A percentile compares a stretch with the other conserved stretches of the same genome.
phyloP scores from a whole-genome alignment of 2,797 vertebrate genomes.

The Melanotaenia parkinsoni region DNA sequence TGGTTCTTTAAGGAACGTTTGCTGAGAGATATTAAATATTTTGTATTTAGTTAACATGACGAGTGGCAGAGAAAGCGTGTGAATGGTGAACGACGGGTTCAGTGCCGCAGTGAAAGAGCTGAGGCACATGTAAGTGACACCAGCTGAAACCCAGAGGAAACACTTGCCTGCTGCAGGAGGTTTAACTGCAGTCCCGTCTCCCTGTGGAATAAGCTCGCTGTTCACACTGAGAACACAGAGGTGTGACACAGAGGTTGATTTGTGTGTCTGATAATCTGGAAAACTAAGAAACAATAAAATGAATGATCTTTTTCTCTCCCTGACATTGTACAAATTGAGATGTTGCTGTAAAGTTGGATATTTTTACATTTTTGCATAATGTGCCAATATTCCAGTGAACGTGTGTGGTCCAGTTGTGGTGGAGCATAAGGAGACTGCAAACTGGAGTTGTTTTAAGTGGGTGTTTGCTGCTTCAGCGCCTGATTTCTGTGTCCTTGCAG shows the following conservation, averaged over 20 bases:
- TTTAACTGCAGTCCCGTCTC: constrained; percentile 62
- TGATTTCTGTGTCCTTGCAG: constrained; percentile 38
- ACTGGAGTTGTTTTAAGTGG: constrained; percentile 31
- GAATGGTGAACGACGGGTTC: constrained; percentile 49
- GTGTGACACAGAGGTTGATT: constrained; percentile 33
- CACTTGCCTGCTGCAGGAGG: constrained; percentile 53
- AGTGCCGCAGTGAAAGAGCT: constrained; percentile 61
- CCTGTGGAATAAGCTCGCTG: constrained; percentile 37
- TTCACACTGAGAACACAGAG: constrained; percentile 21
- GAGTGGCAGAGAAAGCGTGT: constrained; percentile 18
- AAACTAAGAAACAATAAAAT: constrained; percentile 11
- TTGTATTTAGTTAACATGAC: constrained; percentile 15
- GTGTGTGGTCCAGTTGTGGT: constrained; percentile 25
- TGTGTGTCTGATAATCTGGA: constrained; percentile 23
- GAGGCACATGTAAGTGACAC: constrained; percentile 53
- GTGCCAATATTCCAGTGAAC: constrained; percentile 26
- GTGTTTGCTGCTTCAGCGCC: constrained; percentile 42
- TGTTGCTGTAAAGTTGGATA: neutral
- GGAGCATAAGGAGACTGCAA: constrained; percentile 18
- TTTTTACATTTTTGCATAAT: constrained; percentile 12
- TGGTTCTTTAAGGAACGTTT: constrained; percentile 4
- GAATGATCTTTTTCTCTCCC: neutral
- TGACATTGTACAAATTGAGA: constrained; percentile 14
- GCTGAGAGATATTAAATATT: neutral
- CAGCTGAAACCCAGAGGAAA: constrained; percentile 62